phyloP scores from a whole-genome alignment of 2,888 invertebrate species.

The Lagria hirta region DNA sequence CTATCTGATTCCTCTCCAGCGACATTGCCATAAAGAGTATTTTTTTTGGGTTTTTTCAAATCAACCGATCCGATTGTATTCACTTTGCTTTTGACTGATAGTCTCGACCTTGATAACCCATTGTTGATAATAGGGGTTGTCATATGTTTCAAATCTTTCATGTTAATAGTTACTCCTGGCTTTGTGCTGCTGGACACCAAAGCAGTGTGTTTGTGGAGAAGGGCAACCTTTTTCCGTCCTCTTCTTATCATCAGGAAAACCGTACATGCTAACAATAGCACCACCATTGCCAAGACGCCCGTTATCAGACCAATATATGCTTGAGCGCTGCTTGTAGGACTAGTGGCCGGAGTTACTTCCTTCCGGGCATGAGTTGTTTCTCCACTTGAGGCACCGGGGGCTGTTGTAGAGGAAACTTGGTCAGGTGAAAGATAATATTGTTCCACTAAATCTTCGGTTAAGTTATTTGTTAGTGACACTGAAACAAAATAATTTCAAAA shows the following conservation, averaged over 20 bases:
- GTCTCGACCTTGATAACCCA: conserved; percentile 56
- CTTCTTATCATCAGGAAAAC: conserved; percentile 66
- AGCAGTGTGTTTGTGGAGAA: conserved; percentile 64
- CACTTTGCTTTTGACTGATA: conserved; percentile 55
- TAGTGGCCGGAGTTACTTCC: conserved; percentile 61
- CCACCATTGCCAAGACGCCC: conserved; percentile 66
- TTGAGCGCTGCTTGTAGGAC: conserved; percentile 61
- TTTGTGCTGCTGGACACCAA: conserved; percentile 60
- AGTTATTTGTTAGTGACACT: conserved; percentile 61
- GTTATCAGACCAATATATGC: conserved; percentile 67
- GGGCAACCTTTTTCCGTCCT: conserved; percentile 64
- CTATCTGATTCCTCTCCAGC: conserved; percentile 58
- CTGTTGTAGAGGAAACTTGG: conserved; percentile 43
- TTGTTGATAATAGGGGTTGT: conserved; percentile 61
- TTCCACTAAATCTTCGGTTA: conserved; percentile 63
- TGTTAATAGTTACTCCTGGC: conserved; percentile 59
- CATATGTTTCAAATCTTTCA: conserved; percentile 61
- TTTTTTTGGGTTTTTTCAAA: conserved; percentile 50
- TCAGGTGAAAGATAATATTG: conserved; percentile 64
- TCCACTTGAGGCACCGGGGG: conserved; percentile 48
- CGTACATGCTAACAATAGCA: conserved; percentile 65
- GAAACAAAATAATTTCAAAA: conserved; percentile 35
- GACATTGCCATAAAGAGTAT: conserved; percentile 55
- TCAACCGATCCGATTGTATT: conserved; percentile 47
- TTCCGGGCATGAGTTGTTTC: conserved; percentile 57